Percentiles rank a stretch among this genome's conserved stretches.
Conservation (phyloP, 2,888 invertebrate genomes). For the Megastigmus dorsalis region DNA sequence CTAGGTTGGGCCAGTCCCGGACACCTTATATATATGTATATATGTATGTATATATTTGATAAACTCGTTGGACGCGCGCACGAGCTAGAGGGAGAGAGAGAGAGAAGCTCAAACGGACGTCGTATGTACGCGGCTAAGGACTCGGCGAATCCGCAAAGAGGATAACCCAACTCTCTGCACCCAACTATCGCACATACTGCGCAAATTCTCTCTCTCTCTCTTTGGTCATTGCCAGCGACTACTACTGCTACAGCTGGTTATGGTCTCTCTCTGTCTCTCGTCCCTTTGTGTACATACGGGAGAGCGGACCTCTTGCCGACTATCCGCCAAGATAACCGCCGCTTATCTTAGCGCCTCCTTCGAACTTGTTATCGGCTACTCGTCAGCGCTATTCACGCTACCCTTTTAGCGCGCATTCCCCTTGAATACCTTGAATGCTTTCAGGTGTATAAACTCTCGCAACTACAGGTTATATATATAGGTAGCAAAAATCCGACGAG, state of each 20-base stretch:
- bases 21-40: too few species aligned
- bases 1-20: slow-evolving; percentile 10
- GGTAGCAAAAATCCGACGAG: too few species aligned
- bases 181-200: slow-evolving; percentile 18
- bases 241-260: too few species aligned
- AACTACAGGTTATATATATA: too few species aligned
- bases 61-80: slow-evolving; percentile 27
- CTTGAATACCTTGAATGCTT: too few species aligned
- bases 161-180: slow-evolving; percentile 25
- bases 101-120: too few species aligned
- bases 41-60: too few species aligned
- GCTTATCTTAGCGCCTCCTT: not conserved
- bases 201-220: not conserved
- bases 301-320: too few species aligned
- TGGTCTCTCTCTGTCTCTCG: not conserved
- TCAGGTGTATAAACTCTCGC: too few species aligned
- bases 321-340: slow-evolving; percentile 7
- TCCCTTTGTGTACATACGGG: slow-evolving; percentile 13
- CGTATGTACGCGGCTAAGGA: slow-evolving; percentile 12
- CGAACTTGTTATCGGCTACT: not conserved
- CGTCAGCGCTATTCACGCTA: too few species aligned
- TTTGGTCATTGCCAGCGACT: not conserved
- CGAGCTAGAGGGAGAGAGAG: too few species aligned
- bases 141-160: not conserved
- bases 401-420: too few species aligned